Evolutionary conservation across 2,797 vertebrate genomes (phyloP), one percentile per base, ranked within the genome.

Genomic region (Crax fasciolata): DNA sequence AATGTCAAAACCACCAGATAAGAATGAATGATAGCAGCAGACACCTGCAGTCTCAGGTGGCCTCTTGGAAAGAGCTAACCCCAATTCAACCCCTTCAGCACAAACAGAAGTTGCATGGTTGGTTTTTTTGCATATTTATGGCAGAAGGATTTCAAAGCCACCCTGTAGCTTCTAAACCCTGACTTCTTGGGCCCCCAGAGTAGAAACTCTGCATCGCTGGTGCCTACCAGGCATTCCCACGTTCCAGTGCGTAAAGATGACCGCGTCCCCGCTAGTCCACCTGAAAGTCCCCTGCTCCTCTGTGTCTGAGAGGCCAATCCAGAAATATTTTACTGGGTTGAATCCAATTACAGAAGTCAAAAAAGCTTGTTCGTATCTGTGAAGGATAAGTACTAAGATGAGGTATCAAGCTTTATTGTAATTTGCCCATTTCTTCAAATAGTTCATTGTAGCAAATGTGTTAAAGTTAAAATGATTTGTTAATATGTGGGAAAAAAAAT

Each of bases 351-450:
- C 83, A 95, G 99, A 99, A 88, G 99, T 98, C 92, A 99, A 96
- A 97, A 99, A 99, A 52, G 99, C 99, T 93, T 99, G 99, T 87
- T 99, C 99, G 91, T 99, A 99, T 93, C 99, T 99, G 92, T 85
- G 84, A 93, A 92, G 55, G 87, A 67, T 30, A 96, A 88, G 16
- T 35, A 85, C 32, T 66, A 73, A 75, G 63, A 2, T 35, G 11
- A 68, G 38, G 15, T 73, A 71, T 35, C n/a, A 46, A 11, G 41
- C 72, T 81, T 84, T 52, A 55, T 24, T 5, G 3, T 11, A 39
- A 59, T 80, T 71, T 35, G 14, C 49, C 48, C 7, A 46, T 89
- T 77, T 85, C 39, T 85, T 89, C 58, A 52, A 84, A 66, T 1
- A 62, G 11, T 54, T 77, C 8, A n/a, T 35, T 30, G n/a, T 13